Evolutionary conservation across 1,140 invertebrate species (phyloP).

Genomic region (Drosophila suzukii): DNA sequence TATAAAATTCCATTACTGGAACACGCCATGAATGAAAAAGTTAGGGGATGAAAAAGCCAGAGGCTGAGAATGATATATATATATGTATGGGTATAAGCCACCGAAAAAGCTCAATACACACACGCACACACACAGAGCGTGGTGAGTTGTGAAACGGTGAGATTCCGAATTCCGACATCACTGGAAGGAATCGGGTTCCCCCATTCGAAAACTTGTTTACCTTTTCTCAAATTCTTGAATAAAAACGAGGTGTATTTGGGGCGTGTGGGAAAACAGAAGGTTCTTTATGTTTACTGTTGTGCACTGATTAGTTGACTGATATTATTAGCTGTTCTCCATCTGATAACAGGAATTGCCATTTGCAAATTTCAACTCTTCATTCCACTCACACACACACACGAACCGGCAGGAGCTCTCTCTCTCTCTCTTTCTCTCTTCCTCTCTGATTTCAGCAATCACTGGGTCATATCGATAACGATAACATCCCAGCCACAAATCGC

Average conservation of each 20-base stretch:
- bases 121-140: constrained; percentile 3
- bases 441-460: constrained; percentile 13
- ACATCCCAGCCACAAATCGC: constrained; percentile 5
- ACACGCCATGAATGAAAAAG: constrained; percentile 76
- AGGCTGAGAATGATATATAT: constrained; percentile 8
- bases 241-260: background rate
- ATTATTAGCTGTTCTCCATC: background rate
- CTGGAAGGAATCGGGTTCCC: constrained; percentile 21
- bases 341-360: constrained; percentile 24
- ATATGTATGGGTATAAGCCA: constrained; percentile 3
- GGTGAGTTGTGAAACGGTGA: constrained; percentile 46
- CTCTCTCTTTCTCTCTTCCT: constrained; percentile 15
- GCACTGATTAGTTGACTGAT: background rate
- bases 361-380: constrained; percentile 12
- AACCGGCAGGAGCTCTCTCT: constrained; percentile 22
- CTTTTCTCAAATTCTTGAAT: constrained; percentile 5
- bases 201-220: constrained; percentile 23
- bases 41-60: constrained; percentile 66
- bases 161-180: constrained; percentile 22
- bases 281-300: background rate
- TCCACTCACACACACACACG: background rate
- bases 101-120: constrained; percentile 39
- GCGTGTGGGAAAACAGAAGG: too few species aligned
- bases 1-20: constrained; percentile 78
- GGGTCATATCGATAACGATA: constrained; percentile 18